Evolutionary conservation across 2,888 invertebrate genomes (phyloP).

Genomic region (Diarsia dahlii): DNA sequence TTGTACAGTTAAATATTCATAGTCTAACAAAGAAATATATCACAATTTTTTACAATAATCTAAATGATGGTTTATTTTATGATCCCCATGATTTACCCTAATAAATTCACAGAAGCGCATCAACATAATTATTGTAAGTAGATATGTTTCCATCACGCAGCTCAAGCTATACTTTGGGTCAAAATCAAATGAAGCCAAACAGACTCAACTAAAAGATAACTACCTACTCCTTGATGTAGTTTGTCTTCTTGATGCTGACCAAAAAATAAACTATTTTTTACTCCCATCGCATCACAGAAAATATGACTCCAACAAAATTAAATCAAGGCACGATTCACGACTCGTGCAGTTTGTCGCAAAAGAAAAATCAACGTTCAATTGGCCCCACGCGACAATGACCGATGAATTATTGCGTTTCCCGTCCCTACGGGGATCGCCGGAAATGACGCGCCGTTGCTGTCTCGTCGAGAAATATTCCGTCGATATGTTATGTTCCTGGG

Average conservation of each 20-base stretch:
- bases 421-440: slow-evolving; percentile 74
- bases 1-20: slow-evolving; percentile 91
- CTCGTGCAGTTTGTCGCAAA: slow-evolving; percentile 61
- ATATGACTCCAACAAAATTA: slow-evolving; percentile 43
- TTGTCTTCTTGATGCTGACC: no score
- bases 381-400: slow-evolving; percentile 81
- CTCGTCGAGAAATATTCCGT: slow-evolving; percentile 73
- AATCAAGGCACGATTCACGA: slow-evolving; percentile 53
- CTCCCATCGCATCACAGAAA: neutral
- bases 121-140: neutral
- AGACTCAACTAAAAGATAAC: neutral
- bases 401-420: slow-evolving; percentile 86
- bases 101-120: neutral
- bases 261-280: neutral
- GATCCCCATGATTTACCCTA: neutral
- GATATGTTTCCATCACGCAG: neutral
- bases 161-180: neutral
- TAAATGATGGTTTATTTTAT: slow-evolving; percentile 75
- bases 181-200: neutral
- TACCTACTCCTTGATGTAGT: neutral
- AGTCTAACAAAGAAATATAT: slow-evolving; percentile 91
- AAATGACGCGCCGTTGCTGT: slow-evolving; percentile 74
- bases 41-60: slow-evolving; percentile 89
- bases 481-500: slow-evolving; percentile 73
- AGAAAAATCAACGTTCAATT: slow-evolving; percentile 85